Base-by-base conservation (phyloP, 2,113 vertebrate genomes). In the Pluvialis apricaria region DNA sequence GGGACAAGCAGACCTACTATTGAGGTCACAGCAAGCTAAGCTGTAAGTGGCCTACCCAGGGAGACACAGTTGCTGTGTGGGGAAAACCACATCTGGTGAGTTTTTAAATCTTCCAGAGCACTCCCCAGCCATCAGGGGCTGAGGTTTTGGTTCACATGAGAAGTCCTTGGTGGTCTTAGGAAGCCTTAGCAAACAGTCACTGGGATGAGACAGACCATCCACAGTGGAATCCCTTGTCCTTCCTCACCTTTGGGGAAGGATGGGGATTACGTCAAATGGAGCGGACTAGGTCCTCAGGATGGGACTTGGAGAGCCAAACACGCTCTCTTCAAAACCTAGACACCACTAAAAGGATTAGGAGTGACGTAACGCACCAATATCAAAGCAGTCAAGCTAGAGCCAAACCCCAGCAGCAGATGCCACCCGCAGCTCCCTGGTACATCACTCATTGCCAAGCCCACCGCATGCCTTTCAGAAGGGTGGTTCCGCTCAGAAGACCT, bases 351-450 rank as follows among this genome's bases (percentile, higher is more conserved):
- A 84, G 29, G 57, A 55, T 2, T 71, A n/a, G 42, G 47, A 84
- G 49, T n/a, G 76, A 68, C 5, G 31, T 17, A 28, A 55, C 0
- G 0, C 1, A 7, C 65, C 0, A 0, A 25, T 13, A 31, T 31
- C 81, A 94, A 54, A 93, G 58, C 52, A 54, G 19, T 6, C 1
- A 13, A 55, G 32, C 4, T 6, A 2, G 24, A 32, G 5, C 60
- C 0, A 1, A 78, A 51, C 8, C 36, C 26, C 21, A 68, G 61
- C 47, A 79, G 42, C 68, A 62, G 64, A 66, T 38, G 28, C 70
- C 75, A 82, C 32, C 60, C 21, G 4, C 81, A 81, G 34, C 49
- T 76, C 20, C 14, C 21, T 0, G 1, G 57, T 38, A 62, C 22
- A 64, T 12, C 60, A 32, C 11, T 16, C 36, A 29, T 0, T 4